phyloP scores from a whole-genome alignment of 2,797 vertebrate species.

The Enteromius unitaeniatus region DNA sequence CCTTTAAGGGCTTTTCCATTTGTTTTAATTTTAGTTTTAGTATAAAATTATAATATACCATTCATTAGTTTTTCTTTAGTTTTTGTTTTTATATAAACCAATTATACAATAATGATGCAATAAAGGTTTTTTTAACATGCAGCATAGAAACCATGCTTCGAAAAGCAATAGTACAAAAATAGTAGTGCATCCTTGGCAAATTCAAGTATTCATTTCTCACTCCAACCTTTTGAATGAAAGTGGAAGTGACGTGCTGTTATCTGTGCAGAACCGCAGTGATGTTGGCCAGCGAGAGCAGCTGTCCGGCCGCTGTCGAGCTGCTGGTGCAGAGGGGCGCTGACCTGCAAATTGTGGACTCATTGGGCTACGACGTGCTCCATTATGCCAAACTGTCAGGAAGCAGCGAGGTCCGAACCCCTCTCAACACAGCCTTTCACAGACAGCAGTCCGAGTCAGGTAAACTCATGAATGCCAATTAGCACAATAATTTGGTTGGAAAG shows the following conservation, averaged over 20 bases:
- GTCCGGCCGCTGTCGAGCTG: constrained; percentile 76
- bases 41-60: too few relatives aligned
- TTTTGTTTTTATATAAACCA: too few relatives aligned
- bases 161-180: not conserved
- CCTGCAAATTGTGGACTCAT: constrained; percentile 82
- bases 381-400: constrained; percentile 84
- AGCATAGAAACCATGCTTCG: not conserved
- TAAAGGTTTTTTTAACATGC: too few relatives aligned
- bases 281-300: constrained; percentile 84
- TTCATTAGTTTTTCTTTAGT: too few relatives aligned
- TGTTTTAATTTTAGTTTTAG: too few relatives aligned
- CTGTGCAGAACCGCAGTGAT: constrained; percentile 87
- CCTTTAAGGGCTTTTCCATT: too few relatives aligned
- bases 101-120: too few relatives aligned
- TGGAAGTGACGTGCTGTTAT: constrained; percentile 14
- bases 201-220: not conserved
- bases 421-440: constrained; percentile 76
- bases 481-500: not conserved
- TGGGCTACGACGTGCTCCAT: constrained; percentile 87
- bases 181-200: not conserved
- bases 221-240: not conserved
- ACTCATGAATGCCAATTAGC: constrained; percentile 48
- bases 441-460: constrained; percentile 82
- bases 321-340: constrained; percentile 86
- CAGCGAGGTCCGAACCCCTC: constrained; percentile 78